These are phyloP conservation scores for Tetramorium parvispinum DNA, from an alignment of 1,140 invertebrate genomes.

Conservation along the genomic window DNA sequence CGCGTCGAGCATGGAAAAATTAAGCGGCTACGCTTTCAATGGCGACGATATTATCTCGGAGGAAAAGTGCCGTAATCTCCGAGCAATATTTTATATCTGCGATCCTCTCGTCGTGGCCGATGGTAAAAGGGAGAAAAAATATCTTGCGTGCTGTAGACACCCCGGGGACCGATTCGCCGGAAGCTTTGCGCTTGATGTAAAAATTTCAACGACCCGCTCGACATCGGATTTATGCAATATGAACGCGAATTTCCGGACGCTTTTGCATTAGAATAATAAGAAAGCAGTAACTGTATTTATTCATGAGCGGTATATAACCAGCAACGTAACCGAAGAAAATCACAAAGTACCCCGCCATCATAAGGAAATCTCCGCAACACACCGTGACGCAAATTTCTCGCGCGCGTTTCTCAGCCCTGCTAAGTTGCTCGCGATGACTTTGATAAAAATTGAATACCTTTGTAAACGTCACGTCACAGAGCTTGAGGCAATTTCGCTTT, in stretches of 20 bases:
- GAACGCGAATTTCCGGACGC: constrained; percentile 12
- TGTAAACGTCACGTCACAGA: neutral
- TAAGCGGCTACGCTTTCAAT: constrained; percentile 34
- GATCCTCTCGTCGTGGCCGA: neutral
- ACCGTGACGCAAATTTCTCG: neutral
- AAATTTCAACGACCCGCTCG: constrained; percentile 50
- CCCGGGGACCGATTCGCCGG: constrained; percentile 6
- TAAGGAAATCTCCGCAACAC: constrained; percentile 20
- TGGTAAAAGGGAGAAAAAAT: neutral
- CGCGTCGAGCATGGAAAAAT: constrained; percentile 29
- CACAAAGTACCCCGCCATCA: too few relatives aligned
- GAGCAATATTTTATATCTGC: constrained; percentile 33
- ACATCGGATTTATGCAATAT: constrained; percentile 48
- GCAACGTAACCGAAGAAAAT: constrained; percentile 17
- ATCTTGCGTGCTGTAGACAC: neutral
- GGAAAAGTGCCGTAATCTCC: constrained; percentile 45
- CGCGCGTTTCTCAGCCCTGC: neutral
- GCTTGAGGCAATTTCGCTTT: neutral
- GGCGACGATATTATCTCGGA: constrained; percentile 41
- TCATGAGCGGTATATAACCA: constrained; percentile 39
- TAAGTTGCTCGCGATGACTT: neutral
- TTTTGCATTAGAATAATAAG: constrained; percentile 51
- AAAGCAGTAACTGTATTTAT: constrained; percentile 49
- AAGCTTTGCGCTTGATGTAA: constrained; percentile 42
- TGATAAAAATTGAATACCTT: constrained; percentile 26